Base-by-base conservation (phyloP, 2,888 invertebrate species). In the Pelosia muscerda region DNA sequence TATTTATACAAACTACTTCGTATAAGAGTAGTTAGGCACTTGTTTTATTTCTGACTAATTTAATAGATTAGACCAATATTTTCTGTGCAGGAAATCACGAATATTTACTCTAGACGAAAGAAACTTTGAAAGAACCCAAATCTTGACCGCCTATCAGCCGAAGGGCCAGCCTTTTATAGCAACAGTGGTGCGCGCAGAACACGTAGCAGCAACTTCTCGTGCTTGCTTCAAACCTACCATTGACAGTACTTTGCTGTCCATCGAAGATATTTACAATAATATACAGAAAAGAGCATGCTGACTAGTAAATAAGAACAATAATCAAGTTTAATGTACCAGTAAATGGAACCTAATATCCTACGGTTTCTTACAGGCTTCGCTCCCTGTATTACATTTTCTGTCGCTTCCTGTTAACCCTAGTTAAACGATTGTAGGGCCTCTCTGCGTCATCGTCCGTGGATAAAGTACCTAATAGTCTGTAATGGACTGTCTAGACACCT, bases 381-480 rank as follows among this genome's bases (percentile, higher is more conserved):
- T 64, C 53, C 65, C 54, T 69, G 57, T 64, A 65, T 59, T 59
- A 55, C 49, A 42, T 58, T 65, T 71, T 60, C 54, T 58, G 54
- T 56, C 34, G 63, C 57, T 65, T 67, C 62, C 68, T 56, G 63
- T 68, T 59, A 63, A 66, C 63, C 59, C 66, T 63, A 60, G 63
- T 66, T 63, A 66, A 63, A 60, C 63, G 60, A 56, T 70, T 66
- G 42, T 66, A 70, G 59, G 65, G 63, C 66, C 58, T 66, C 69
- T 23, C 49, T 59, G 60, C 55, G 63, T 60, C 59, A 70, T 70
- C 59, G 63, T 25, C 58, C 60, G 66, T 28, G 31, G 55, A 22
- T 63, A 66, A 69, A 53, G 63, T 68, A 38, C 49, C n/a, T 28
- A 57, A 65, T 55, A 55, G 64, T 49, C 55, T 31, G 64, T 68